Conservation (phyloP, 2,888 invertebrate species). For the Argyra leucocephala region DNA sequence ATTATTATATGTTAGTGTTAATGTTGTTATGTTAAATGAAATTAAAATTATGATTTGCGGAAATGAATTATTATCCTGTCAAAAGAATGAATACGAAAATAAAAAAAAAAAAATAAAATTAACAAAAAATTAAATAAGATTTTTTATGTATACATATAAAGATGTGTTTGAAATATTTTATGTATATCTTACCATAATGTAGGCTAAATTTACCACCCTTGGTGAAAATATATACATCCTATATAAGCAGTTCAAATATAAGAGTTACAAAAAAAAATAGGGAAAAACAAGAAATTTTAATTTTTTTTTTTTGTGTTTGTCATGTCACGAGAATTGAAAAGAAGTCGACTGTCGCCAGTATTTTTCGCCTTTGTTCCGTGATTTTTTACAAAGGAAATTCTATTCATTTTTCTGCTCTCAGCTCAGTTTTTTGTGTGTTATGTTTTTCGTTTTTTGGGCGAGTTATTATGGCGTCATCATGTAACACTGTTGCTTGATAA, state of each 20-base stretch:
- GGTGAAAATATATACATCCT: too few relatives aligned
- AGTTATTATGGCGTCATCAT: neutral
- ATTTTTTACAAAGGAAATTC: too few relatives aligned
- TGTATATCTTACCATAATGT: too few relatives aligned
- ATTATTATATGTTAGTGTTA: neutral
- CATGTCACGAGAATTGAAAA: conserved; percentile 1
- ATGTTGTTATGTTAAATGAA: neutral
- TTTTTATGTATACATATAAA: too few relatives aligned
- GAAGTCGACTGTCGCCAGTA: neutral
- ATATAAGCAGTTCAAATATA: too few relatives aligned
- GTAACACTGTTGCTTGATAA: neutral
- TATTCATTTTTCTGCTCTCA: neutral
- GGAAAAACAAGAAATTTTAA: neutral
- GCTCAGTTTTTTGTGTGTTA: neutral
- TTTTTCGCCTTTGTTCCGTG: neutral
- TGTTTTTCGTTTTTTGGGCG: neutral
- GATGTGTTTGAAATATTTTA: too few relatives aligned
- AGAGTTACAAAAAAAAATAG: neutral
- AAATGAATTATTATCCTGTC: neutral
- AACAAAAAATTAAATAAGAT: too few relatives aligned
- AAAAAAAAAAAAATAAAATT: too few relatives aligned
- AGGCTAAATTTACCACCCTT: neutral
- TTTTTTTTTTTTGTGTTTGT: neutral
- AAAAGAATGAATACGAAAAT: neutral
- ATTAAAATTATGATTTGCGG: conserved; percentile 4